Conservation (phyloP, 92 coral and sea anemone genomes). For the Phenganax marumi region DNA sequence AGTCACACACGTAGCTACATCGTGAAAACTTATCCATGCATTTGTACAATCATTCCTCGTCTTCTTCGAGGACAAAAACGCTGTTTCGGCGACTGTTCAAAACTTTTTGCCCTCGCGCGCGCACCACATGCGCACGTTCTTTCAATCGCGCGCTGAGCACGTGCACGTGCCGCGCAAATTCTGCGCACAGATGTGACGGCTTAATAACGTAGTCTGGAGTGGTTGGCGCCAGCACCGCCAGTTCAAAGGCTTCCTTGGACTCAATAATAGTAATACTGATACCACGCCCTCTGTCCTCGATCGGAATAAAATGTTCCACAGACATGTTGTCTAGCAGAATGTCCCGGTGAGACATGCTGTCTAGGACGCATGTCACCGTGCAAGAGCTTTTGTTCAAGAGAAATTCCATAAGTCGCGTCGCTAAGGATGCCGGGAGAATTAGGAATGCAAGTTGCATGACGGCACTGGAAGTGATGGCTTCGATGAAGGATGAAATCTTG, state of each 20-base stretch:
- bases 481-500: constrained; percentile 22
- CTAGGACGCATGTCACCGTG: constrained; percentile 18
- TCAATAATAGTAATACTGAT: constrained; percentile 33
- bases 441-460: constrained; percentile 39
- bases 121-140: constrained; percentile 46
- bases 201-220: constrained; percentile 26
- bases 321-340: constrained; percentile 28
- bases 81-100: constrained; percentile 39
- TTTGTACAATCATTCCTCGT: background rate
- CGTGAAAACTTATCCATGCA: background rate
- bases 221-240: constrained; percentile 35
- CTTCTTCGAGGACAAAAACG: constrained; percentile 33
- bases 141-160: constrained; percentile 31
- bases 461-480: constrained; percentile 33
- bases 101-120: constrained; percentile 35
- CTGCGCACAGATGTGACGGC: constrained; percentile 36
- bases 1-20: too few species aligned
- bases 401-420: constrained; percentile 20
- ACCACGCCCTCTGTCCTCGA: constrained; percentile 30
- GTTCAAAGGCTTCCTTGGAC: constrained; percentile 20
- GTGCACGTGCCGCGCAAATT: constrained; percentile 6
- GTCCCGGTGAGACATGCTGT: background rate
- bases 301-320: constrained; percentile 30
- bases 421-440: constrained; percentile 28
- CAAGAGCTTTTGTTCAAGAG: constrained; percentile 13